Base-by-base conservation (phyloP, 1,140 invertebrate species). In the Drosophila suzukii region DNA sequence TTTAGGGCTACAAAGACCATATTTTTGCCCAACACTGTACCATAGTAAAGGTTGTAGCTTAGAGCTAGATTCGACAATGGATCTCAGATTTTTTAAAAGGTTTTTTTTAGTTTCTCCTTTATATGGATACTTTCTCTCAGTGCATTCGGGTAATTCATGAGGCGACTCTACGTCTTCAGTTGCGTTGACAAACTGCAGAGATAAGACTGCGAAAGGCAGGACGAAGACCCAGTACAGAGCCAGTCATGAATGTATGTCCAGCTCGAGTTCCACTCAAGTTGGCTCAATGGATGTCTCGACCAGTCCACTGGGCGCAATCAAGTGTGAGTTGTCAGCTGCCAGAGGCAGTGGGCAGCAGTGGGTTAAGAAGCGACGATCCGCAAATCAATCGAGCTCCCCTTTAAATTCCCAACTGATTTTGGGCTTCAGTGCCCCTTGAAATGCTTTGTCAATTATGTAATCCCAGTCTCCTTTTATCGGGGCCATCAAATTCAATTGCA, bases 321-420 rank as follows among this genome's bases (percentile, higher is more conserved):
- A 70, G 75, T 83, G 80, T 57, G 50, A 83, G 75, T 70, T 83
- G 81, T 83, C 58, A 67, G 57, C 61, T 62, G 65, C 56, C 74
- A 56, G 36, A 44, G 44, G 17, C 53, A 53, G 41, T 27, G 65
- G 46, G 51, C 11, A 24, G 20, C 10, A 34, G 38, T 41, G 36
- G 62, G 51, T 30, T 39, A 44, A 24, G 41, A 24, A 20, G 36
- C 24, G 46, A 58, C 49, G 34, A 46, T 62, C 73, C 55, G 77
- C 71, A 80, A 84, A 68, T 84, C 66, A 84, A 80, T 84, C 58
- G 78, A 24, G 44, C 32, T 7, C 39, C 53, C 55, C 55, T 75
- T 62, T 49, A 44, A 67, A 74, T 59, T 78, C 58, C 39, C 41
- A 46, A 44, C 49, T 51, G 72, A 63, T 62, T 67, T 77, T 24